A percentile compares a stretch with the other conserved stretches of the same genome.
Conservation (phyloP, 2,113 vertebrate species). For the Heteronetta atricapilla region DNA sequence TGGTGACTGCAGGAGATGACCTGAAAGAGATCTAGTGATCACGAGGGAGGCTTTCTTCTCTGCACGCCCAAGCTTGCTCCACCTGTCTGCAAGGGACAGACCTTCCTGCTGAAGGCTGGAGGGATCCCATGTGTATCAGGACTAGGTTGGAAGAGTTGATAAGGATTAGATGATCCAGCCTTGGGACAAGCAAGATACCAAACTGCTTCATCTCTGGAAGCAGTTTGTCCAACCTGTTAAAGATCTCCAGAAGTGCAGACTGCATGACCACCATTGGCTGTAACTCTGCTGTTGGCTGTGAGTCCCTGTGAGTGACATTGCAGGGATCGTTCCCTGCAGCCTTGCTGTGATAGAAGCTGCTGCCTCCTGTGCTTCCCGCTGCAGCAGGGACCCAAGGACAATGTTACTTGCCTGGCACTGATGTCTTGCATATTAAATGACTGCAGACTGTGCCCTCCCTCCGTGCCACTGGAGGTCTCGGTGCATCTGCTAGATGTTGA, state of each 20-base stretch:
- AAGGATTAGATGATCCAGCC: neutral
- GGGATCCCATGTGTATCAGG: neutral
- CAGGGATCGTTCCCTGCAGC: neutral
- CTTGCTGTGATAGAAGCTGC: neutral
- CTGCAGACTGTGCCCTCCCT: neutral
- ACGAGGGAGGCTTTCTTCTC: neutral
- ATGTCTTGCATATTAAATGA: slow-evolving; percentile 17
- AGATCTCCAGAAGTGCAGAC: neutral
- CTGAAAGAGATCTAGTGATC: neutral
- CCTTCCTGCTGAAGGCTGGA: neutral
- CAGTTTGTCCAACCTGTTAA: neutral
- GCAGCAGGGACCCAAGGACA: neutral
- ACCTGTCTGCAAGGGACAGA: neutral
- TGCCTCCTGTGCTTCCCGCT: neutral
- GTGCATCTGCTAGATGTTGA: slow-evolving; percentile 35
- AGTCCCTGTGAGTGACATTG: accelerated
- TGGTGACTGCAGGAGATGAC: neutral
- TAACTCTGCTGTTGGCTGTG: neutral
- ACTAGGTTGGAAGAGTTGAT: neutral
- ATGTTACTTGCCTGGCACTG: neutral
- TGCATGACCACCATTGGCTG: neutral
- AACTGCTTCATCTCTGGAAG: neutral
- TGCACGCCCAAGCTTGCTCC: neutral
- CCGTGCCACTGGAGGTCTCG: neutral
- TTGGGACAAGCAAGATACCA: neutral